Evolutionary conservation across 2,797 vertebrate genomes (phyloP).

Genomic region (Enteromius treurensis): DNA sequence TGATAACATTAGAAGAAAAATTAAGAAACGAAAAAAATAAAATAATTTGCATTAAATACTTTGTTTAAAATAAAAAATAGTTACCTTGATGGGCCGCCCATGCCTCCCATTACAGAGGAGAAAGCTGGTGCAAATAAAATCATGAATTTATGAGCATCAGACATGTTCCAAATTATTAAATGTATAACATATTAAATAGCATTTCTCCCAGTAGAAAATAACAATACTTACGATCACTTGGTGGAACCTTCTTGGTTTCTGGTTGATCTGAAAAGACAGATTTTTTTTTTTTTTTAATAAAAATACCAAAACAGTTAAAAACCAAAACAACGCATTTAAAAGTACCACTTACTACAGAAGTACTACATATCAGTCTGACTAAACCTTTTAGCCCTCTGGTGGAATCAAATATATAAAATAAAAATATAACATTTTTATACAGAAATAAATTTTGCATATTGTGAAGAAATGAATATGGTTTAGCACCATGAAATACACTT

Average conservation of each 20-base stretch:
- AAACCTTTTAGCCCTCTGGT: not conserved
- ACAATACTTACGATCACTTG: slow-evolving; percentile 92
- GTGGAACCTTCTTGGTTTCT: slow-evolving; percentile 98
- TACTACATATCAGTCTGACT: not conserved
- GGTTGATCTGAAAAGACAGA: slow-evolving; percentile 90
- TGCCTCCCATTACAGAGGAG: slow-evolving; percentile 86
- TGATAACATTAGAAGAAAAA: not conserved
- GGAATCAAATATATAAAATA: too few species aligned
- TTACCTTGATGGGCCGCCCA: slow-evolving; percentile 88
- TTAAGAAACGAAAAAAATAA: not conserved
- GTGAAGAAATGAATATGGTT: not conserved
- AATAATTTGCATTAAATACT: too few species aligned
- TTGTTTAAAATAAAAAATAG: not conserved
- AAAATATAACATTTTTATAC: not conserved
- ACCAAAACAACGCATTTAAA: slow-evolving; percentile 60
- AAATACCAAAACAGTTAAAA: not conserved
- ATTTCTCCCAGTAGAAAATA: not conserved
- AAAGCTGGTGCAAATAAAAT: slow-evolving; percentile 79
- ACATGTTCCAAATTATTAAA: not conserved
- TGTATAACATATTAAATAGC: not conserved
- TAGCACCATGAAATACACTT: not conserved
- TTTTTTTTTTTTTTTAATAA: not conserved
- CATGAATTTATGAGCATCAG: not conserved
- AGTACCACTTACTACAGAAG: not conserved
- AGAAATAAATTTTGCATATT: not conserved